phyloP scores from a whole-genome alignment of 2,113 vertebrate species.

The Callopanchax toddi region DNA sequence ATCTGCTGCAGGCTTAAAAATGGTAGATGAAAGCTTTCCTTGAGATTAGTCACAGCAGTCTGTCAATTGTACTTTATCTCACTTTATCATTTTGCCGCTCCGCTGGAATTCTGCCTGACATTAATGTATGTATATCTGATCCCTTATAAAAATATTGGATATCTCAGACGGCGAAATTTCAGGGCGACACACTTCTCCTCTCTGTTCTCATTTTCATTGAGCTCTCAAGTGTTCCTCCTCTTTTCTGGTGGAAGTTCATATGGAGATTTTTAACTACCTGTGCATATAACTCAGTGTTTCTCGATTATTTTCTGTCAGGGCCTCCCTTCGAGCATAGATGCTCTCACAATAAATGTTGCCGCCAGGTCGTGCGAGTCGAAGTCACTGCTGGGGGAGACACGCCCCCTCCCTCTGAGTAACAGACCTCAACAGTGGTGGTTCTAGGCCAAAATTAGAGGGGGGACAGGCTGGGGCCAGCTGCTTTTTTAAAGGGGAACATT shows the following conservation, averaged over 20 bases:
- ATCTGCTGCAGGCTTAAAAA: slow-evolving; percentile 44
- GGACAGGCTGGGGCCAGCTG: no score
- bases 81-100: slow-evolving; percentile 40
- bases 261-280: background rate
- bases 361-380: no score
- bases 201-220: background rate
- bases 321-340: no score
- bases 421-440: no score
- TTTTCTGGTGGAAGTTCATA: slow-evolving; percentile 6
- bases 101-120: slow-evolving; percentile 30
- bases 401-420: no score
- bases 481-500: no score
- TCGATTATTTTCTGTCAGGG: no score
- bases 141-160: slow-evolving; percentile 38
- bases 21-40: slow-evolving; percentile 47
- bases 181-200: background rate
- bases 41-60: slow-evolving; percentile 46
- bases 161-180: slow-evolving; percentile 8
- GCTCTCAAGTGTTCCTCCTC: background rate
- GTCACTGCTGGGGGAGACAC: no score
- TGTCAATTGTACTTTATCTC: slow-evolving; percentile 48
- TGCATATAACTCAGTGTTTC: background rate
- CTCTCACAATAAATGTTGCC: no score
- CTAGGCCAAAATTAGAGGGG: no score
- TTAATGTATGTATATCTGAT: slow-evolving; percentile 48